Evolutionary conservation across 2,113 vertebrate species (phyloP).

Genomic region (Piliocolobus tephrosceles): DNA sequence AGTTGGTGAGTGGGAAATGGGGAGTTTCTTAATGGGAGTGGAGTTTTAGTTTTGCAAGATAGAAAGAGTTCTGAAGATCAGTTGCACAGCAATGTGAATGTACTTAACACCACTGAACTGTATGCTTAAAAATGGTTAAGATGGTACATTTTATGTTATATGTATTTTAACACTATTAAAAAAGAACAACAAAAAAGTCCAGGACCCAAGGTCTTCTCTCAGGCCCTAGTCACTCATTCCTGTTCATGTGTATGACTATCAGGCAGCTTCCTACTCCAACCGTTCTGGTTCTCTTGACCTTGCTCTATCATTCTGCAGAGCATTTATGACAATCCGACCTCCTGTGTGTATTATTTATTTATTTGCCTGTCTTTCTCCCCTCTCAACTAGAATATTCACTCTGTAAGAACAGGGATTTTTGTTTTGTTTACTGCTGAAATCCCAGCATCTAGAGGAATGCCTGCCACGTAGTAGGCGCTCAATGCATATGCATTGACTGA

Average conservation of each 20-base stretch:
- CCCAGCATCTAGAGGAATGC: not conserved
- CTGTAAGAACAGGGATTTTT: not conserved
- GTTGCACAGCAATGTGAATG: not conserved
- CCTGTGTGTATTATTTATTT: not conserved
- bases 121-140: not conserved
- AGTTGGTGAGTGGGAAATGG: not conserved
- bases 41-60: not conserved
- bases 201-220: not conserved
- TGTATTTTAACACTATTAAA: not conserved
- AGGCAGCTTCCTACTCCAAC: not conserved
- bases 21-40: not conserved
- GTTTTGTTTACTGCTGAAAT: not conserved
- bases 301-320: not conserved
- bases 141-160: not conserved
- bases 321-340: not conserved
- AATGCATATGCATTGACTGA: not conserved
- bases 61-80: not conserved
- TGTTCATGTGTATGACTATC: fast-evolving
- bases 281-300: not conserved
- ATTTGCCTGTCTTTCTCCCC: not conserved
- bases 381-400: not conserved
- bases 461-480: not conserved
- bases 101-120: not conserved
- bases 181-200: not conserved
- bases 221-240: not conserved